Percentiles rank a stretch among this genome's conserved stretches.
These are phyloP conservation scores for Aplysina aerophoba DNA, from an alignment of 37 sponge, comb jelly and placozoan species.

Conservation along the genomic window DNA sequence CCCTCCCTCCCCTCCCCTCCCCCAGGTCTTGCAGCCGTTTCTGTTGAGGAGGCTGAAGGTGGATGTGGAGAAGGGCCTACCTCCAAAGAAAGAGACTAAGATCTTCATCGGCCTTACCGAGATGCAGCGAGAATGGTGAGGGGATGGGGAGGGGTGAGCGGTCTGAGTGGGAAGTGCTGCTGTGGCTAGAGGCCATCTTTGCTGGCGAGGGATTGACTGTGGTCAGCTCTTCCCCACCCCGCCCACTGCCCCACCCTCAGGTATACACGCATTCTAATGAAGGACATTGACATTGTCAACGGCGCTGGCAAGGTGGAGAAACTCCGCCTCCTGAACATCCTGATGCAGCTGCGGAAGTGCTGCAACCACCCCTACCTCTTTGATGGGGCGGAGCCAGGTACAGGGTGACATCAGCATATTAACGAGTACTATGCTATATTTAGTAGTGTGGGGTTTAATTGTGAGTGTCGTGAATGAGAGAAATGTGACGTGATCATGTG, in stretches of 20 bases:
- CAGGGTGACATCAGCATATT: neutral
- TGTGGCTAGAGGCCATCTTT: neutral
- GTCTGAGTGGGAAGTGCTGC: neutral
- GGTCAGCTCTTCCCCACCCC: too few species aligned
- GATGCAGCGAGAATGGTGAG: conserved; percentile 96
- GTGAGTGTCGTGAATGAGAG: too few species aligned
- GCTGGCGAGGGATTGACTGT: too few species aligned
- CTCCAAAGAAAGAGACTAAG: conserved; percentile 97
- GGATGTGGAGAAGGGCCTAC: conserved; percentile 96
- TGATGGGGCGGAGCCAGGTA: conserved; percentile 99
- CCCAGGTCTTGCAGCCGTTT: conserved; percentile 90
- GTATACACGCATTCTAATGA: conserved; percentile 95
- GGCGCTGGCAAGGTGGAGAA: conserved; percentile 91
- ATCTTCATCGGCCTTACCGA: conserved; percentile 94
- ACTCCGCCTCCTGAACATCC: conserved; percentile 93
- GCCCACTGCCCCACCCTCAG: conserved; percentile 37
- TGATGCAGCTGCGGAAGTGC: conserved; percentile 99
- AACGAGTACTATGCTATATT: too few species aligned
- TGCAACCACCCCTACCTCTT: conserved; percentile 99
- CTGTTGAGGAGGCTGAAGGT: conserved; percentile 90
- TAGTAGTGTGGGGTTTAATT: too few species aligned
- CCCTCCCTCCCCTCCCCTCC: neutral
- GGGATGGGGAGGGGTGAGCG: neutral
- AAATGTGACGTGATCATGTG: too few species aligned
- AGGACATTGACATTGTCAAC: conserved; percentile 98